Percentiles rank a stretch among this genome's conserved stretches.
These are phyloP conservation scores for Syngnathus rostellatus DNA, from an alignment of 2,797 vertebrate genomes.

Conservation along the genomic window DNA sequence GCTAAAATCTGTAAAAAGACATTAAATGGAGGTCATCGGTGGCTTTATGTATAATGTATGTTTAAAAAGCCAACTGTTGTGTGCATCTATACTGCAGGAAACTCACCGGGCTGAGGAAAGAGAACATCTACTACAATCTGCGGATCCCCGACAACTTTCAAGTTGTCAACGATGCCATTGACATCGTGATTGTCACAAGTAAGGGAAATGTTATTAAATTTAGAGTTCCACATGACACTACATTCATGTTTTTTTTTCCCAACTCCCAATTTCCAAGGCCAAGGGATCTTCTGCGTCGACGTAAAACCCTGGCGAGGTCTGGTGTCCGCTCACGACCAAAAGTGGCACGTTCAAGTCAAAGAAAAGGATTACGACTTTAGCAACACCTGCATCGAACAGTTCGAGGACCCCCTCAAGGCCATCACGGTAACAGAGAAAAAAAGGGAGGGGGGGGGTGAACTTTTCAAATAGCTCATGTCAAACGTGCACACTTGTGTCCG, in stretches of 20 bases:
- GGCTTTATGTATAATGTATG: neutral
- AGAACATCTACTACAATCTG: constrained; percentile 64
- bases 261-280: constrained; percentile 40
- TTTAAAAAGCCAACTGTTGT: neutral
- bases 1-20: neutral
- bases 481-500: neutral
- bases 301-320: constrained; percentile 64
- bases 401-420: constrained; percentile 62
- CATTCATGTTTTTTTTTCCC: neutral
- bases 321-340: constrained; percentile 43
- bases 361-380: constrained; percentile 56
- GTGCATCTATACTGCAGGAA: constrained; percentile 37
- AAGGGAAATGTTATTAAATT: neutral
- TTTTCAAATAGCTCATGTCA: constrained; percentile 3
- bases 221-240: neutral
- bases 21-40: neutral
- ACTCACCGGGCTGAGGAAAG: constrained; percentile 58
- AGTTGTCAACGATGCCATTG: constrained; percentile 62
- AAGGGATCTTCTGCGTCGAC: constrained; percentile 70
- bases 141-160: constrained; percentile 60
- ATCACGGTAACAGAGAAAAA: constrained; percentile 56
- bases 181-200: constrained; percentile 68
- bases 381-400: constrained; percentile 63
- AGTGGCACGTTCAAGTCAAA: constrained; percentile 62
- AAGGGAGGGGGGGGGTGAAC: neutral